Evolutionary conservation across 2,888 invertebrate genomes (phyloP), one percentile per base, ranked within the genome.

Genomic region (Quadriops clusia): DNA sequence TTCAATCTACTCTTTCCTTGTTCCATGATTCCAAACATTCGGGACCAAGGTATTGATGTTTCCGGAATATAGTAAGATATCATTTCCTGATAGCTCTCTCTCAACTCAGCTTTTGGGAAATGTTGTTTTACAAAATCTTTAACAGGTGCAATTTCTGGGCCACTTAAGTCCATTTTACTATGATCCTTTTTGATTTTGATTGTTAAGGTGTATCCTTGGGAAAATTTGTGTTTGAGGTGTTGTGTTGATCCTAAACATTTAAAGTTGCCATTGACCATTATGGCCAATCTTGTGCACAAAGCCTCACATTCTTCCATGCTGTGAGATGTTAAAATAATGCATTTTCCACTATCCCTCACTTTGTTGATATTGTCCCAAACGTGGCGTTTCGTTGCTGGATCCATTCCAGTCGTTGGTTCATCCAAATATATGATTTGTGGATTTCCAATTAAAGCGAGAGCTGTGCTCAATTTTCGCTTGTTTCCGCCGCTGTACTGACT

Each of bases 231-330:
- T 56, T 86, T 85, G 30, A 86, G 64, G 54, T 84, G 83, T 47
- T 86, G 85, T 22, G 78, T 76, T 1, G 83, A 78, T 11, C 85
- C 85, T 24, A 85, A 63, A 46, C 85, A 86, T 51, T 75, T 73
- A 56, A 85, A 79, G 40, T 72, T 68, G 1, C 85, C 86, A 55
- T 82, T 82, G n/a, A 84, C 84, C 85, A 86, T 85, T 39, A 86
- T 78, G 21, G 83, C 83, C 42, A 86, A 58, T 4, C 84, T 65
- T 2, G 81, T 78, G 56, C 86, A 86, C 12, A 86, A 64, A 10
- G 83, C 83, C 61, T 86, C 85, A 58, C 84, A 84, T 60, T 86
- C 85, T 60, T 84, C 84, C 82, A 86, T 84, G 54, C 80, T 82
- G 63, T 84, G 83, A 23, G 86, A 85, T 10, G 89, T 89, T 34